A percentile compares a stretch with the other conserved stretches of the same genome.
These are phyloP conservation scores for Gonioctena quinquepunctata DNA, from an alignment of 1,140 invertebrate genomes.

Conservation along the genomic window DNA sequence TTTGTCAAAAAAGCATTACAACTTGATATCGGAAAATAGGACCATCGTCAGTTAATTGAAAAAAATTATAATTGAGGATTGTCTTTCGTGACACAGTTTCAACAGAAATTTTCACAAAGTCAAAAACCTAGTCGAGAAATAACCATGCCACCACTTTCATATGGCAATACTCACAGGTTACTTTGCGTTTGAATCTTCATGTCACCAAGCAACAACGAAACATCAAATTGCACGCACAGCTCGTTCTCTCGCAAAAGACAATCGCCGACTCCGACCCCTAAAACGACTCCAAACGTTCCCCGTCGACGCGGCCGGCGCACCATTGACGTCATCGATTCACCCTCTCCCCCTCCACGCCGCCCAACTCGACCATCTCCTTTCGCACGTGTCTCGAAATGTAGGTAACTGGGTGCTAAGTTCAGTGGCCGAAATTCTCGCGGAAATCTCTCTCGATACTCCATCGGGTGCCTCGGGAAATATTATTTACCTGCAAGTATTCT, in stretches of 20 bases:
- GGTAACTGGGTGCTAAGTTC: slow-evolving; percentile 37
- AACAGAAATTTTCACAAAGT: no score
- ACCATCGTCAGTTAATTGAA: no score
- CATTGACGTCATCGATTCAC: slow-evolving; percentile 33
- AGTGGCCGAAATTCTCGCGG: slow-evolving; percentile 20
- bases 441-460: neutral
- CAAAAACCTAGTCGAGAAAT: no score
- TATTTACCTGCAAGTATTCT: neutral
- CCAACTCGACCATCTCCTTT: neutral
- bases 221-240: neutral
- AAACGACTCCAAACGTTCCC: neutral
- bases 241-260: neutral
- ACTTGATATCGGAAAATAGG: no score
- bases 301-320: slow-evolving; percentile 8
- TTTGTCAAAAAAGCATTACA: no score
- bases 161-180: neutral
- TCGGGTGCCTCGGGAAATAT: neutral
- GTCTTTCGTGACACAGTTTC: no score
- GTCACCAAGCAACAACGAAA: neutral
- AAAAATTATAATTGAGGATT: no score
- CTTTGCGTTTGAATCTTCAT: slow-evolving; percentile 12
- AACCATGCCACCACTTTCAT: no score
- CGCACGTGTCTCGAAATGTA: slow-evolving; percentile 22
- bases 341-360: neutral
- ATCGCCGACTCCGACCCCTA: neutral